A percentile compares a stretch with the other conserved stretches of the same genome.
phyloP scores from a whole-genome alignment of 2,797 vertebrate species.

The Coracias cyanogaster region DNA sequence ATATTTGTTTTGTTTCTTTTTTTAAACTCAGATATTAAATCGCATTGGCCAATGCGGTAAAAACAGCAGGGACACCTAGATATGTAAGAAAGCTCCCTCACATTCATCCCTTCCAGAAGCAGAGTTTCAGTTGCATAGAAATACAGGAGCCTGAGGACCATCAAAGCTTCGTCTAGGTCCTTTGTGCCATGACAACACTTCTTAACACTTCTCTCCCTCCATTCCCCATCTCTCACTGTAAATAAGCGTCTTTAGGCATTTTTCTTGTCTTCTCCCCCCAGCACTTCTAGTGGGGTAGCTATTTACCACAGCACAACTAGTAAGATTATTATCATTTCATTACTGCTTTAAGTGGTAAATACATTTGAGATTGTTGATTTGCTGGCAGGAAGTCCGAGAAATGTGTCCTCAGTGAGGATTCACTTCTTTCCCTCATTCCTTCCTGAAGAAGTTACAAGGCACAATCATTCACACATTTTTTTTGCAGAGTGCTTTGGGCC shows the following conservation, averaged over 20 bases:
- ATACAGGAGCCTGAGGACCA: background rate
- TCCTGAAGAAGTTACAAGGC: conserved; percentile 20
- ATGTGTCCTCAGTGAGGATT: background rate
- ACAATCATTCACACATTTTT: background rate
- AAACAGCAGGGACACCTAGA: background rate
- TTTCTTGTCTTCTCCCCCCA: background rate
- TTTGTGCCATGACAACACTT: background rate
- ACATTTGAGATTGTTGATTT: background rate
- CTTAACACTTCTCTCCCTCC: no score
- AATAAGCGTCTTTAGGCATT: background rate
- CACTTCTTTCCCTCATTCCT: background rate
- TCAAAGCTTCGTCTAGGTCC: background rate
- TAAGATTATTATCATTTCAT: background rate
- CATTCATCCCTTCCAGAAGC: background rate
- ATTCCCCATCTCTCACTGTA: background rate
- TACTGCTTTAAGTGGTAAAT: background rate
- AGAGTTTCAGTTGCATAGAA: background rate
- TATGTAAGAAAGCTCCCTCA: background rate
- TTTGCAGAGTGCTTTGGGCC: background rate
- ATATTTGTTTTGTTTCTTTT: background rate
- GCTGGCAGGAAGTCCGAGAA: background rate
- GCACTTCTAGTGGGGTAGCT: background rate
- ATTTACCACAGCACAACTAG: background rate
- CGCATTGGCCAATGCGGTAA: background rate
- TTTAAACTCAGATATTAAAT: background rate